Percentiles rank a stretch among this genome's conserved stretches.
phyloP scores from a whole-genome alignment of 1,140 invertebrate species.

The Ceratitis capitata region DNA sequence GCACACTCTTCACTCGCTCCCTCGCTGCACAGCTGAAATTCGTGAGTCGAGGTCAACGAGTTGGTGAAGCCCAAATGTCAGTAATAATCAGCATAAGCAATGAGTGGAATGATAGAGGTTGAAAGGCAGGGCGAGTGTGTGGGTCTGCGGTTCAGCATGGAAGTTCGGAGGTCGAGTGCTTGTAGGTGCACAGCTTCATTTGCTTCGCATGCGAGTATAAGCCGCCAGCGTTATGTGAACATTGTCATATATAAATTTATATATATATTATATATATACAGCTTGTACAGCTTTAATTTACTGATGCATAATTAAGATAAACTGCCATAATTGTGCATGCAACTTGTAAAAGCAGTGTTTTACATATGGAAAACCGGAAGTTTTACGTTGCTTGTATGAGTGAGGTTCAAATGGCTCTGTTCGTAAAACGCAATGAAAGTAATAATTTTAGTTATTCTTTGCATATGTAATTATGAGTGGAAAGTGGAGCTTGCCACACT shows the following conservation, averaged over 20 bases:
- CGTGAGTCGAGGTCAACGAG: background rate
- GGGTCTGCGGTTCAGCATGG: background rate
- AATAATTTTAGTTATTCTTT: background rate
- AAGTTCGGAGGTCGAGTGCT: background rate
- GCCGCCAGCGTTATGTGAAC: background rate
- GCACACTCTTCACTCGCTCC: background rate
- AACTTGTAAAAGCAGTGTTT: background rate
- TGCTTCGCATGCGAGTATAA: background rate
- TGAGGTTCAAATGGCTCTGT: background rate
- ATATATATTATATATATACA: no score
- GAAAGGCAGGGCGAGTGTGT: background rate
- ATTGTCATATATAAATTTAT: background rate
- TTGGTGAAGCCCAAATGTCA: background rate
- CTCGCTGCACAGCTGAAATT: background rate
- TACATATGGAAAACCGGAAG: background rate
- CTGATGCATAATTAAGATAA: conserved; percentile 8
- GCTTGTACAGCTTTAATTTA: background rate
- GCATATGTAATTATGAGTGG: background rate
- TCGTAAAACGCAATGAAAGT: background rate
- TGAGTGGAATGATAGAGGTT: background rate
- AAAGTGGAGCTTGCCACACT: no score
- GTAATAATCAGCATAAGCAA: background rate
- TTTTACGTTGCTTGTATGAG: background rate
- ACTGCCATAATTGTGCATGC: background rate
- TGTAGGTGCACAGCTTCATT: background rate